phyloP scores from a whole-genome alignment of 35 echinoderm and acorn worm species.

The Anneissia japonica region DNA sequence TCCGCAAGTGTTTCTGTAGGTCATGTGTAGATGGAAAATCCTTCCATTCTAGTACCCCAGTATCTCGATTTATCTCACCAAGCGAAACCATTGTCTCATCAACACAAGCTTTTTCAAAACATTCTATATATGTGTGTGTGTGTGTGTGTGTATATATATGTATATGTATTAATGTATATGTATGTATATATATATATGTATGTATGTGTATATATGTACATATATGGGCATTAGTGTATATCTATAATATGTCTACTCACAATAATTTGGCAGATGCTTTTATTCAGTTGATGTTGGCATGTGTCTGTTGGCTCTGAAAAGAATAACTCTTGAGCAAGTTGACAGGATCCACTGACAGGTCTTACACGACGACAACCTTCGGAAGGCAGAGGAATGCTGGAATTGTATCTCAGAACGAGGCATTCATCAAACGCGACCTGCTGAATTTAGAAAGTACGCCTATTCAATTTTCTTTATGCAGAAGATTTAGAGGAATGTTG shows the following conservation, averaged over 20 bases:
- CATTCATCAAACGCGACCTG: neutral
- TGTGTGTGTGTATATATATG: constrained; percentile 3
- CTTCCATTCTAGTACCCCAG: constrained; percentile 57
- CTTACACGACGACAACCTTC: constrained; percentile 32
- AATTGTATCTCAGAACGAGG: too few species aligned
- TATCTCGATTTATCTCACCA: constrained; percentile 29
- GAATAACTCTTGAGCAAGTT: constrained; percentile 47
- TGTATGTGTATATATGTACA: neutral
- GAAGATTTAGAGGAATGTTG: too few species aligned
- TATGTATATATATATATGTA: neutral
- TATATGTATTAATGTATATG: neutral
- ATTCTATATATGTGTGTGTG: constrained; percentile 13
- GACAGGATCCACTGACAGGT: constrained; percentile 46
- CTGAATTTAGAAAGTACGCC: too few species aligned
- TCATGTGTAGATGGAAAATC: constrained; percentile 2
- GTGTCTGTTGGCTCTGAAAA: constrained; percentile 33
- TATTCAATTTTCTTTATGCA: too few species aligned
- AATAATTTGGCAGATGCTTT: constrained; percentile 61
- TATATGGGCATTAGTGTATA: neutral
- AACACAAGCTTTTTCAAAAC: constrained; percentile 43
- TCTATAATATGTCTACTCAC: neutral
- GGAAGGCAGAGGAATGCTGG: too few species aligned
- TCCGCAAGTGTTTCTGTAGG: constrained; percentile 33
- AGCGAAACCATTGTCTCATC: constrained; percentile 26
- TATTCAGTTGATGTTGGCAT: constrained; percentile 7